Evolutionary conservation across 2,797 vertebrate species (phyloP).

Genomic region (Triplophysa bombifrons): DNA sequence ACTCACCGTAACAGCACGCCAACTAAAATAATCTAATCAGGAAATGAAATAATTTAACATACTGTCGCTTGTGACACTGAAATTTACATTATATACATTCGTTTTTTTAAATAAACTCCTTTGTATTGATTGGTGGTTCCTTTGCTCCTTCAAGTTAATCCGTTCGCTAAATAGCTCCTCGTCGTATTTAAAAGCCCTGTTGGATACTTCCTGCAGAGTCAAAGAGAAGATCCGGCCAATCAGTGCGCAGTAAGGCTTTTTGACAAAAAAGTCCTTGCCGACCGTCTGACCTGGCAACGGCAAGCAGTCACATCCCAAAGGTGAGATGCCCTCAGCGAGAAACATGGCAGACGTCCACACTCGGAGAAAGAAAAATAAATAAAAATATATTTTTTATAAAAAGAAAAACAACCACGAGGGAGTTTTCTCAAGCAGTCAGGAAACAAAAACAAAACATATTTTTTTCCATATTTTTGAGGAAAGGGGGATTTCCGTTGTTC

Average conservation of each 20-base stretch:
- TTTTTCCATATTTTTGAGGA: neutral
- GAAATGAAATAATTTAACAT: conserved; percentile 75
- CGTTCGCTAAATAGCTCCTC: conserved; percentile 53
- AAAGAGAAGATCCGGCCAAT: conserved; percentile 58
- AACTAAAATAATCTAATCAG: conserved; percentile 68
- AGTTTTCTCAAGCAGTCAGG: conserved; percentile 60
- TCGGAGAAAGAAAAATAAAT: conserved; percentile 62
- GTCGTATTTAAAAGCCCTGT: conserved; percentile 49
- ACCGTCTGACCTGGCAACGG: conserved; percentile 39
- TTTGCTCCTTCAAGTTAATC: conserved; percentile 47
- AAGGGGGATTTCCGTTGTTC: conserved; percentile 14
- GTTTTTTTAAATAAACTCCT: conserved; percentile 65
- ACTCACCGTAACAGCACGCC: conserved; percentile 70
- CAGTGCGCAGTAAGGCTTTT: conserved; percentile 54
- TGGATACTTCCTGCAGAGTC: conserved; percentile 52
- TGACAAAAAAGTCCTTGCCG: conserved; percentile 51
- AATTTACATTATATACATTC: conserved; percentile 81
- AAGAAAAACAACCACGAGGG: conserved; percentile 53
- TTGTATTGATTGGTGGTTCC: conserved; percentile 58
- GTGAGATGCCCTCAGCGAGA: conserved; percentile 48
- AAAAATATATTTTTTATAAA: conserved; percentile 64
- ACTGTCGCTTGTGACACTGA: conserved; percentile 63
- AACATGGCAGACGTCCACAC: conserved; percentile 66
- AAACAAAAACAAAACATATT: conserved; percentile 48
- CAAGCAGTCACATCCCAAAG: conserved; percentile 52